Conservation (phyloP, 1,140 invertebrate genomes). For the Steinernema feltiae region DNA sequence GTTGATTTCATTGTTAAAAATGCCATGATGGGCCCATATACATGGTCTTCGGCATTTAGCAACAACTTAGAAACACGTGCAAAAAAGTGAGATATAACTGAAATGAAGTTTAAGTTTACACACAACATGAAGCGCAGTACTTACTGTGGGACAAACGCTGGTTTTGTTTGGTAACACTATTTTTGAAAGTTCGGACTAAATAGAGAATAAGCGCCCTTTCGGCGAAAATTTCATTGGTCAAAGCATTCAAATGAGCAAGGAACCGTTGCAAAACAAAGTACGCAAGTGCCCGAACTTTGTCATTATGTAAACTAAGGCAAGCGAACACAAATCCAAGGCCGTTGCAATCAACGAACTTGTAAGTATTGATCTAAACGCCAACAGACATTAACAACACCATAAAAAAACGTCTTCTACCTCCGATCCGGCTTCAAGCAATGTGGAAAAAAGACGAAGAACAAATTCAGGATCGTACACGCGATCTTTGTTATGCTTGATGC, state of each 20-base stretch:
- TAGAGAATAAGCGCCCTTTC: conserved; percentile 39
- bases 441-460: conserved; percentile 37
- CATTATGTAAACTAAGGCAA: conserved; percentile 36
- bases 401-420: conserved; percentile 26
- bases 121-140: neutral
- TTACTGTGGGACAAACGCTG: conserved; percentile 40
- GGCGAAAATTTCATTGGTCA: conserved; percentile 40
- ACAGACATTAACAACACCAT: neutral
- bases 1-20: conserved; percentile 45
- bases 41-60: conserved; percentile 36
- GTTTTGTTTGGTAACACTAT: conserved; percentile 38
- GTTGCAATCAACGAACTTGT: conserved; percentile 35
- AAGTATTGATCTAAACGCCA: conserved; percentile 42
- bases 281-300: conserved; percentile 36
- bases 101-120: conserved; percentile 14
- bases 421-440: conserved; percentile 37
- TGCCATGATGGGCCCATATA: conserved; percentile 43
- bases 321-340: conserved; percentile 46
- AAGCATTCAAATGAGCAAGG: conserved; percentile 27
- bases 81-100: conserved; percentile 52
- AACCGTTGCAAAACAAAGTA: conserved; percentile 36
- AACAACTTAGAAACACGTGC: conserved; percentile 45
- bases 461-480: conserved; percentile 40
- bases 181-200: conserved; percentile 41
- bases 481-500: conserved; percentile 15